phyloP scores from a whole-genome alignment of 2,888 invertebrate species.

The Papilio protenor region DNA sequence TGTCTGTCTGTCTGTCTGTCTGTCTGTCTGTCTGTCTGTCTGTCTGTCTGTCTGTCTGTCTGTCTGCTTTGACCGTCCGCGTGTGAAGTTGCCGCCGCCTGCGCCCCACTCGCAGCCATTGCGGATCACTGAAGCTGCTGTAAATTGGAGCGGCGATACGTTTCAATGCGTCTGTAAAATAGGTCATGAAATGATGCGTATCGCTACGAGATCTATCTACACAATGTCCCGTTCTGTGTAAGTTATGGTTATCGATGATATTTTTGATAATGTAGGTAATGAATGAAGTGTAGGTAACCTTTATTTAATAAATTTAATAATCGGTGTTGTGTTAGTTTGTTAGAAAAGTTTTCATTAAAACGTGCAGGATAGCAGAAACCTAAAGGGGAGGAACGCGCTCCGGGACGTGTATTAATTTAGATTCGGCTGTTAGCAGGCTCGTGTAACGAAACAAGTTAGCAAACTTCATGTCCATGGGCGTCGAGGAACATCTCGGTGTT shows the following conservation, averaged over 20 bases:
- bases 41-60: too few relatives aligned
- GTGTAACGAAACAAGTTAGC: neutral
- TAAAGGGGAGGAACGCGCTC: neutral
- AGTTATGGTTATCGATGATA: neutral
- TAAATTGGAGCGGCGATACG: constrained; percentile 43
- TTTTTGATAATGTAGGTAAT: neutral
- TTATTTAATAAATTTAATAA: too few relatives aligned
- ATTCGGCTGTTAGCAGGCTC: neutral
- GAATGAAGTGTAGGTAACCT: too few relatives aligned
- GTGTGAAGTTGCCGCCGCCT: constrained; percentile 51
- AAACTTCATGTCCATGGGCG: constrained; percentile 13
- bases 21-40: too few relatives aligned
- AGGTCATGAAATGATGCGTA: constrained; percentile 4
- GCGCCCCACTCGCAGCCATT: constrained; percentile 49
- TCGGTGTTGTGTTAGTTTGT: neutral
- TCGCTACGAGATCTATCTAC: neutral
- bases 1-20: too few relatives aligned
- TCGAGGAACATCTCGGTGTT: constrained; percentile 11
- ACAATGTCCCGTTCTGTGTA: neutral
- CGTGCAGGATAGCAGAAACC: neutral
- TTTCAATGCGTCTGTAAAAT: constrained; percentile 11
- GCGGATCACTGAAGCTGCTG: constrained; percentile 46
- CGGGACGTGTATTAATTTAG: neutral
- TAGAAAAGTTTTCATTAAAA: neutral
- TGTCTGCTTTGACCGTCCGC: constrained; percentile 49